phyloP scores from a whole-genome alignment of 2,888 invertebrate genomes.

The Limenitis arthemis region DNA sequence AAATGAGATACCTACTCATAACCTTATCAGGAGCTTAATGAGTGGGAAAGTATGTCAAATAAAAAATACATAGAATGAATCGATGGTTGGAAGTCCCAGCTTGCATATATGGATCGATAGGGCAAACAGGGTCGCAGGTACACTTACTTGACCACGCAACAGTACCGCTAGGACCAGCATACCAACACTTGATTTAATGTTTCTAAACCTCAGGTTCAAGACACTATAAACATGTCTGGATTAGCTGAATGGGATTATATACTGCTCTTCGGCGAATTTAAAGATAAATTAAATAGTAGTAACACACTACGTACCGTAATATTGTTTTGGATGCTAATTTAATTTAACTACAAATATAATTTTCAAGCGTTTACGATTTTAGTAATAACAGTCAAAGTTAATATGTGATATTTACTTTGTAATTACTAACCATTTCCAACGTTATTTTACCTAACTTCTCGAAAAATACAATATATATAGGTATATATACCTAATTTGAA shows the following conservation, averaged over 20 bases:
- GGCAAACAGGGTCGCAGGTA: conserved; percentile 55
- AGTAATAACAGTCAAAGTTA: no score
- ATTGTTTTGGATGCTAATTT: no score
- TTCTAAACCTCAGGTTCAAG: conserved; percentile 19
- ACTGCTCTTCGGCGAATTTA: conserved; percentile 4
- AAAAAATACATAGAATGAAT: conserved; percentile 1
- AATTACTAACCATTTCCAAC: no score
- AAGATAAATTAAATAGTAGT: conserved; percentile 1
- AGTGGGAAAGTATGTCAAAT: not conserved
- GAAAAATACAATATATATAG: no score
- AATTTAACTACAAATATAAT: no score
- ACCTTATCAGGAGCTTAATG: not conserved
- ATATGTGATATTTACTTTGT: no score
- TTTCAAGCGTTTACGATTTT: no score
- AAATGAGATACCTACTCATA: not conserved
- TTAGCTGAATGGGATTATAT: conserved; percentile 17
- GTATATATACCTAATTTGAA: no score
- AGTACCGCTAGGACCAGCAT: conserved; percentile 46
- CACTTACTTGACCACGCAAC: conserved; percentile 54
- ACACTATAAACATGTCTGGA: conserved; percentile 15
- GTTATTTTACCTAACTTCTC: no score
- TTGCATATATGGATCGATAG: conserved; percentile 58
- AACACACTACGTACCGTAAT: not conserved
- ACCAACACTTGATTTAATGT: conserved; percentile 29
- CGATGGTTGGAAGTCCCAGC: conserved; percentile 14